These are phyloP conservation scores for Bellardia bayeri DNA, from an alignment of 2,888 invertebrate genomes.

Conservation along the genomic window DNA sequence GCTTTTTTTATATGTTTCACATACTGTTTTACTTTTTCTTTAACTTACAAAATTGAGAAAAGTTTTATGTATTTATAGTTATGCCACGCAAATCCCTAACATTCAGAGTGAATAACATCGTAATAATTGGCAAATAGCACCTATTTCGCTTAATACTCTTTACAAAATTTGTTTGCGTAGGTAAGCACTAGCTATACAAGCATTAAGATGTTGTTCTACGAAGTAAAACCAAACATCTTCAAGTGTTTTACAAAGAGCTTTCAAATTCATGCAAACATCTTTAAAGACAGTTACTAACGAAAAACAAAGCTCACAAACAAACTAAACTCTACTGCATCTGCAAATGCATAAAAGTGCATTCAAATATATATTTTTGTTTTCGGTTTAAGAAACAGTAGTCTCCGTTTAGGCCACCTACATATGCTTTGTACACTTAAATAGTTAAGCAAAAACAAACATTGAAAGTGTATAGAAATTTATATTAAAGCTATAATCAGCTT, in stretches of 20 bases:
- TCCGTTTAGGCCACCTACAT: too few species aligned
- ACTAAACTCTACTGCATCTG: background rate
- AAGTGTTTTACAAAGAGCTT: constrained; percentile 7
- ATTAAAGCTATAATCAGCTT: background rate
- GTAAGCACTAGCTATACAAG: background rate
- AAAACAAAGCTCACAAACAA: background rate
- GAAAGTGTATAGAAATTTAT: background rate
- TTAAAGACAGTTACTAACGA: constrained; percentile 13
- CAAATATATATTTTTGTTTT: constrained; percentile 6
- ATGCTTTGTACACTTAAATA: too few species aligned
- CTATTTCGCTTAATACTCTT: background rate
- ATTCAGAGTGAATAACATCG: background rate
- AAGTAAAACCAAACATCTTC: constrained; percentile 33
- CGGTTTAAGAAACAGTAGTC: background rate
- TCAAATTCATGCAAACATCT: constrained; percentile 33
- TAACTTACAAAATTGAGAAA: too few species aligned
- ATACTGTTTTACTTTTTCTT: too few species aligned
- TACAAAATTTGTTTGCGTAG: background rate
- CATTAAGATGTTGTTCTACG: constrained; percentile 1
- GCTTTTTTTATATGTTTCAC: too few species aligned
- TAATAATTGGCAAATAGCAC: background rate
- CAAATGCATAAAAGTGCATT: background rate
- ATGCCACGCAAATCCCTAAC: too few species aligned
- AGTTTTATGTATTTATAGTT: too few species aligned
- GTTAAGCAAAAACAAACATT: background rate